Evolutionary conservation across 2,113 vertebrate species (phyloP).

Genomic region (Campylorhamphus procurvoides): DNA sequence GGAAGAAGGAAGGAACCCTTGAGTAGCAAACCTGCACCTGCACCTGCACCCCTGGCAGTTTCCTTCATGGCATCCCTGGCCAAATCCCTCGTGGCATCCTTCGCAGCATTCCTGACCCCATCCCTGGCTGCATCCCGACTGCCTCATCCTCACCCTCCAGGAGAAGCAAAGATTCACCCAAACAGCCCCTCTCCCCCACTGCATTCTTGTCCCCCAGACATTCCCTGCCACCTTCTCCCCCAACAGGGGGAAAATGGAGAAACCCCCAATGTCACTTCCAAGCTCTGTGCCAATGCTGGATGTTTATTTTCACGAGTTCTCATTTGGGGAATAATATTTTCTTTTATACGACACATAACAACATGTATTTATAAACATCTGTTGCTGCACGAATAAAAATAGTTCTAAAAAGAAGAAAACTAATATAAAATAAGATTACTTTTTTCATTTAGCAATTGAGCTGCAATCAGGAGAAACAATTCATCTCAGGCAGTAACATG

Average conservation of each 20-base stretch:
- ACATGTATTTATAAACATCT: background rate
- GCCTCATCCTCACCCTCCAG: background rate
- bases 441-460: background rate
- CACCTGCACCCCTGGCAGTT: background rate
- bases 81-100: too few relatives aligned
- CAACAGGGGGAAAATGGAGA: background rate
- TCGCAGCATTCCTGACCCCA: too few relatives aligned
- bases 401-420: background rate
- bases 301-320: accelerated
- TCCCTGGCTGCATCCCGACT: too few relatives aligned
- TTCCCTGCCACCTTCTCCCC: background rate
- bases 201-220: accelerated
- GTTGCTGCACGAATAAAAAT: background rate
- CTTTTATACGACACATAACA: background rate
- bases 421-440: background rate
- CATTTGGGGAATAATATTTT: accelerated
- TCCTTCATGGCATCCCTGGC: too few relatives aligned
- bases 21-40: background rate
- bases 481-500: background rate
- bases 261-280: accelerated
- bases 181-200: background rate
- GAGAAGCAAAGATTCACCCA: background rate
- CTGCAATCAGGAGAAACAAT: background rate
- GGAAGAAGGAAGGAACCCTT: background rate
- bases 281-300: accelerated